These are phyloP conservation scores for Etia nguti DNA, from an alignment of 2,113 vertebrate species.

Conservation along the genomic window DNA sequence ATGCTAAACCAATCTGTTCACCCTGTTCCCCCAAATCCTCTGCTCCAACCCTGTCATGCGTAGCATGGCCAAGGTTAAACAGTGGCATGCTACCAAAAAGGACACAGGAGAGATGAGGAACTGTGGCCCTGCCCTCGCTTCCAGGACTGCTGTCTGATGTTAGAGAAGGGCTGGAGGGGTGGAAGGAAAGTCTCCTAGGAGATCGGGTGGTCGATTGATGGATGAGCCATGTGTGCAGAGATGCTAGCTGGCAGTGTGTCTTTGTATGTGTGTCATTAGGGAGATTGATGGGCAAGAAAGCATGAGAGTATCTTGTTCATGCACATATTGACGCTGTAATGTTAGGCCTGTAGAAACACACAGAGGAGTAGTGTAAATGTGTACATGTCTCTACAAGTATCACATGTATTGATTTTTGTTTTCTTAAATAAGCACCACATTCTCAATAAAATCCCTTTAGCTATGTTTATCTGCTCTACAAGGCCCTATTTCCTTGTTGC, in stretches of 20 bases:
- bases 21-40: not conserved
- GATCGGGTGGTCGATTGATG: conserved; percentile 17
- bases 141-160: not conserved
- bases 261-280: conserved; percentile 10
- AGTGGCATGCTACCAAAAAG: not conserved
- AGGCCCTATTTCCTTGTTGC: not conserved
- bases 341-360: not conserved
- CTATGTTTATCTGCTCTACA: not conserved
- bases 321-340: not conserved
- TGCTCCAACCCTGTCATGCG: not conserved
- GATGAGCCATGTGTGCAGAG: conserved; percentile 2
- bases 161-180: not conserved
- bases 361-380: not conserved
- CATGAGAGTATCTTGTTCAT: conserved; percentile 6
- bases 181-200: not conserved
- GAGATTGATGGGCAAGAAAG: conserved; percentile 23
- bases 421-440: not conserved
- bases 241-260: not conserved
- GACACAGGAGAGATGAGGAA: not conserved
- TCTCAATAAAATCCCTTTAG: not conserved
- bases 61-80: conserved; percentile 53
- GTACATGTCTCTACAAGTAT: not conserved
- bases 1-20: conserved; percentile 54
- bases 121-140: not conserved
- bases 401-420: not conserved